Evolutionary conservation across 1,140 invertebrate genomes (phyloP).

Genomic region (Steinernema khuongi): DNA sequence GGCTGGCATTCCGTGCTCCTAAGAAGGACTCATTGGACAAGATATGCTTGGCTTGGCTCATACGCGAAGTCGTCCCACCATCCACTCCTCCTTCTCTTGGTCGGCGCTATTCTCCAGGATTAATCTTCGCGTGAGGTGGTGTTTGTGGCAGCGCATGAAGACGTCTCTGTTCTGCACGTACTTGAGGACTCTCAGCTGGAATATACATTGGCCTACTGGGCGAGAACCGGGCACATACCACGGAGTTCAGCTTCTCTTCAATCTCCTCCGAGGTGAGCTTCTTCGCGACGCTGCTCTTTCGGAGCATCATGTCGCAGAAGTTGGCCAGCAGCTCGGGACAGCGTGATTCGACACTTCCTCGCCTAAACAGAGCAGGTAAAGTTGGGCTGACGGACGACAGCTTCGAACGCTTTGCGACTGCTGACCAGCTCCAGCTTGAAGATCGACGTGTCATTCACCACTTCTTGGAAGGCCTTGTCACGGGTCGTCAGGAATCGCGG

Average conservation of each 20-base stretch:
- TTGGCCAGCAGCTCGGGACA: constrained; percentile 97
- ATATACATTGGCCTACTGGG: constrained; percentile 36
- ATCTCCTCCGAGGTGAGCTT: constrained; percentile 94
- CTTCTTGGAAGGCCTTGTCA: constrained; percentile 94
- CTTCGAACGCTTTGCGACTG: constrained; percentile 46
- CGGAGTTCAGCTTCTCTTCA: constrained; percentile 82
- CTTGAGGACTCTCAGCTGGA: constrained; percentile 83
- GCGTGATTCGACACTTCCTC: constrained; percentile 72
- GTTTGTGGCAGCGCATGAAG: constrained; percentile 98
- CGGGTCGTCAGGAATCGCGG: constrained; percentile 90
- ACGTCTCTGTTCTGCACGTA: constrained; percentile 99
- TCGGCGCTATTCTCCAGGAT: constrained; percentile 94
- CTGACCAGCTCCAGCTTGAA: constrained; percentile 75
- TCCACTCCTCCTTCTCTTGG: constrained; percentile 97
- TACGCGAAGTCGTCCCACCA: constrained; percentile 67
- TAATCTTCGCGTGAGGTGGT: constrained; percentile 86
- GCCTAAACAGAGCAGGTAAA: constrained; percentile 33
- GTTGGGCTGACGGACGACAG: constrained; percentile 45
- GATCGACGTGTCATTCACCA: constrained; percentile 96
- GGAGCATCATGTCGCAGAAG: constrained; percentile 97
- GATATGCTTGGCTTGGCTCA: not conserved
- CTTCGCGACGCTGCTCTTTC: constrained; percentile 92
- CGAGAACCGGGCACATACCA: constrained; percentile 65
- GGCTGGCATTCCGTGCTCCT: constrained; percentile 91
- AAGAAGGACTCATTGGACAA: constrained; percentile 29